Conservation (phyloP, 1,140 invertebrate species). For the Leptoteleia sp. region DNA sequence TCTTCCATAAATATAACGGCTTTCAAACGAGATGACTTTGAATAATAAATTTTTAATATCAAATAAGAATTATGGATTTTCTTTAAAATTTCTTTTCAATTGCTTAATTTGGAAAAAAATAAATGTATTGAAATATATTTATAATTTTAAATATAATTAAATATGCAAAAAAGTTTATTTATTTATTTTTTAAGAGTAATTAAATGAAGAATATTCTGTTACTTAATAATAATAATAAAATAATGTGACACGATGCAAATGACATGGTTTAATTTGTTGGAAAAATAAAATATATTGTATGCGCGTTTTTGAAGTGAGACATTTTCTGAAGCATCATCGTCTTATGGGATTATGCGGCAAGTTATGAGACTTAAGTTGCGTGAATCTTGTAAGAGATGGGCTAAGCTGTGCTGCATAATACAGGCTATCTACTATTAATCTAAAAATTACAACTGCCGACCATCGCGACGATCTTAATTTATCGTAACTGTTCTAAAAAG, state of each 20-base stretch:
- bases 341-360: constrained; percentile 36
- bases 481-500: constrained; percentile 23
- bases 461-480: constrained; percentile 22
- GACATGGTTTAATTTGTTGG: constrained; percentile 8
- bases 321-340: constrained; percentile 29
- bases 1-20: too few species aligned
- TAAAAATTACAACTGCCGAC: constrained; percentile 25
- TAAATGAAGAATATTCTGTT: too few species aligned
- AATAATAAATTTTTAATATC: too few species aligned
- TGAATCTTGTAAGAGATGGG: constrained; percentile 25
- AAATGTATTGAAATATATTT: too few species aligned
- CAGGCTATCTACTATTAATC: constrained; percentile 30
- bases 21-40: too few species aligned
- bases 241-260: not conserved
- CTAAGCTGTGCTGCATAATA: constrained; percentile 27
- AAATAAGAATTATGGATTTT: too few species aligned
- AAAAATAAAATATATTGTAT: constrained; percentile 23
- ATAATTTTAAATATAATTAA: too few species aligned
- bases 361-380: constrained; percentile 46
- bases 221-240: too few species aligned
- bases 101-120: too few species aligned
- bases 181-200: too few species aligned
- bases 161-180: too few species aligned
- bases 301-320: constrained; percentile 10
- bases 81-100: too few species aligned